phyloP scores from a whole-genome alignment of 2,797 vertebrate species.

The Oceanodroma leucorhoa region DNA sequence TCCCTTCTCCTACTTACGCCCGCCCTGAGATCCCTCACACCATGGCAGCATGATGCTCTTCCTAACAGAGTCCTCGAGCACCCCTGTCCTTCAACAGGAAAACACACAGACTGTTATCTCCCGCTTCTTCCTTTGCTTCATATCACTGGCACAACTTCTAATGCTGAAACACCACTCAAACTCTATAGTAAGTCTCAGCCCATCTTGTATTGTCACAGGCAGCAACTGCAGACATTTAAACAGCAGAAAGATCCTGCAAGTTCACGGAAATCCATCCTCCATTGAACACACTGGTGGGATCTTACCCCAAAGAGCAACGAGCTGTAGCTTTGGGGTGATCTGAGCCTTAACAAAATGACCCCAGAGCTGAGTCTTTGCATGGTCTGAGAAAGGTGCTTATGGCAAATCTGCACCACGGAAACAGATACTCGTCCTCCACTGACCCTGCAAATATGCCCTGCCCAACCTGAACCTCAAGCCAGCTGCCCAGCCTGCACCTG shows the following conservation, averaged over 20 bases:
- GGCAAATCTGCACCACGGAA: background rate
- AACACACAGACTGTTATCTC: background rate
- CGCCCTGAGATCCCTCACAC: background rate
- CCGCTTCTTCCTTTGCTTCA: background rate
- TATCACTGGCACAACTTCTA: background rate
- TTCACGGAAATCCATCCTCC: background rate
- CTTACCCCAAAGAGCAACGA: background rate
- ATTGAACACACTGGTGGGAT: background rate
- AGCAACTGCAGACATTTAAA: background rate
- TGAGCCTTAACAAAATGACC: background rate
- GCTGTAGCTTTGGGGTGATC: background rate
- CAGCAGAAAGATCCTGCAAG: background rate
- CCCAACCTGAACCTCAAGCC: background rate
- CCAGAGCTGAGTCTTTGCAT: background rate
- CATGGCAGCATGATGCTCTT: fast-evolving
- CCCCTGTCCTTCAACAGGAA: background rate
- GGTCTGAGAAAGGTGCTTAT: background rate
- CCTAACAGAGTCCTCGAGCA: background rate
- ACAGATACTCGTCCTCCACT: background rate
- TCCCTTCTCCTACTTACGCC: background rate
- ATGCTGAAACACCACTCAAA: background rate
- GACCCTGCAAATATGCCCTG: background rate
- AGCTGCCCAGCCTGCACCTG: background rate
- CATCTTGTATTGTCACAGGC: background rate
- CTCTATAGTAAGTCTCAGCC: background rate